These are phyloP conservation scores for Diplosoma virens DNA, from an alignment of 23 tunicate genomes.

Conservation along the genomic window DNA sequence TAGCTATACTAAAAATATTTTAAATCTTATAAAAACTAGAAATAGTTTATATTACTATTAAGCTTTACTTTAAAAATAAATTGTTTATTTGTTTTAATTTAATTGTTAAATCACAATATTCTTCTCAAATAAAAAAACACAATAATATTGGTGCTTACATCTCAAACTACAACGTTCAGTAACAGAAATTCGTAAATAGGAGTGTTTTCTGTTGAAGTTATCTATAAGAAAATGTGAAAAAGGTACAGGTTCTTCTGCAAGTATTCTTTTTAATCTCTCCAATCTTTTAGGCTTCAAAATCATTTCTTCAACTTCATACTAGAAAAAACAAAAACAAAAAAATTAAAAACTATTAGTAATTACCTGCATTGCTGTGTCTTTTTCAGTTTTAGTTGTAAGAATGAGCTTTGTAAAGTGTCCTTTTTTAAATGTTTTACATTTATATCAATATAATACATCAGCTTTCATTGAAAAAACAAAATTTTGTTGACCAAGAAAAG, in stretches of 20 bases:
- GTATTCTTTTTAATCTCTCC: background rate
- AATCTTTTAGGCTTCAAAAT: background rate
- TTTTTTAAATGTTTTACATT: too few relatives aligned
- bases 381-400: too few relatives aligned
- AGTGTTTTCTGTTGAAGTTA: slow-evolving; percentile 66
- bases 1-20: too few relatives aligned
- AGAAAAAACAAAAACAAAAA: background rate
- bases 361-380: too few relatives aligned
- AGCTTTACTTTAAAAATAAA: background rate
- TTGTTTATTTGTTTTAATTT: background rate
- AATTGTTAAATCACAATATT: too few relatives aligned
- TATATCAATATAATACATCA: too few relatives aligned
- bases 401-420: too few relatives aligned
- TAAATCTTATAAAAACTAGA: too few relatives aligned
- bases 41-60: too few relatives aligned
- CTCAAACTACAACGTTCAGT: slow-evolving; percentile 93
- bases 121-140: background rate
- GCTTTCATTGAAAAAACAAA: too few relatives aligned
- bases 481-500: too few relatives aligned
- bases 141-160: slow-evolving; percentile 47
- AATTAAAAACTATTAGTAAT: too few relatives aligned
- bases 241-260: background rate
- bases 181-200: slow-evolving; percentile 84
- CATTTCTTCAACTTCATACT: slow-evolving; percentile 5
- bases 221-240: slow-evolving; percentile 73